Evolutionary conservation across 2,113 vertebrate species (phyloP).

Genomic region (Vimba vimba): DNA sequence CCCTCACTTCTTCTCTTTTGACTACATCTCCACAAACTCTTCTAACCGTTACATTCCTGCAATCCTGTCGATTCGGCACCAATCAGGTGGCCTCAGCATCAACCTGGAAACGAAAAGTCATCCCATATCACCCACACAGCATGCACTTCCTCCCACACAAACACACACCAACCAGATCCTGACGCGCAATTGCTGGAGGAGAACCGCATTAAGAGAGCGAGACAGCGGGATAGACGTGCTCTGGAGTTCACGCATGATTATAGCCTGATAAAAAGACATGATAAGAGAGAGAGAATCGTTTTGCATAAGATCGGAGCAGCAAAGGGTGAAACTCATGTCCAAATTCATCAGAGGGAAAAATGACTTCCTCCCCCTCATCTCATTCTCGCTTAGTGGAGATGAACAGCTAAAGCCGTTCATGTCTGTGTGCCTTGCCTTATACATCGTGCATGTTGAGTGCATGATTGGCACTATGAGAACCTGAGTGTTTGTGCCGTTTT

Average conservation of each 20-base stretch:
- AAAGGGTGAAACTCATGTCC: slow-evolving; percentile 17
- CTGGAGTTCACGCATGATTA: slow-evolving; percentile 17
- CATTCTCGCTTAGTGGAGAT: background rate
- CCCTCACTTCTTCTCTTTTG: background rate
- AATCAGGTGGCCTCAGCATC: background rate
- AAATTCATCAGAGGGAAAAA: slow-evolving; percentile 30
- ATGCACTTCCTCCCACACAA: slow-evolving; percentile 28
- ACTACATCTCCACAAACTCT: background rate
- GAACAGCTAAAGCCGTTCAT: background rate
- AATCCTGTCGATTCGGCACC: slow-evolving; percentile 10
- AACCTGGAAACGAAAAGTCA: slow-evolving; percentile 22
- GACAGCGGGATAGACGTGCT: slow-evolving; percentile 26
- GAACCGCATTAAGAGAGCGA: slow-evolving; percentile 44
- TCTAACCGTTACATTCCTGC: background rate
- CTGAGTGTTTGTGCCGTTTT: background rate
- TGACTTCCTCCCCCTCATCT: slow-evolving; percentile 22
- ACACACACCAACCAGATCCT: background rate
- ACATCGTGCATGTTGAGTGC: no score
- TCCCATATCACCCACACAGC: slow-evolving; percentile 7
- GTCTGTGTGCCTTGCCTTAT: background rate
- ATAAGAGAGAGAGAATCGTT: background rate
- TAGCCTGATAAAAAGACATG: slow-evolving; percentile 10
- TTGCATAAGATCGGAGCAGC: slow-evolving; percentile 5
- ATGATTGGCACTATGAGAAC: background rate
- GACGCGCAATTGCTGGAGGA: background rate